Evolutionary conservation across 2,888 invertebrate genomes (phyloP).

Genomic region (Nephrotoma guestfalica): DNA sequence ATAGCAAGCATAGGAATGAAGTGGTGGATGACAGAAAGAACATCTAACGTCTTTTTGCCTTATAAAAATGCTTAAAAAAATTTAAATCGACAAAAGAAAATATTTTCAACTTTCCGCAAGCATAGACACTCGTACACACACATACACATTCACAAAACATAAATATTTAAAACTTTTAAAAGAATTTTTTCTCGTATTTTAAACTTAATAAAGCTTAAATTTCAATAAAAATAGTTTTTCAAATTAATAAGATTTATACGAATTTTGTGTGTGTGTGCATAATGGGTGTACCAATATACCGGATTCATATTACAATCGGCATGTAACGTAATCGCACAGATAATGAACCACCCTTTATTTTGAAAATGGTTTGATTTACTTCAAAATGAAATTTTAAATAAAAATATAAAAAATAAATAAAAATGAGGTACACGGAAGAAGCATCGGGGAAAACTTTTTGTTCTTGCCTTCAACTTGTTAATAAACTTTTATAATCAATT

Average conservation of each 20-base stretch:
- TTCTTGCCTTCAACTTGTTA: background rate
- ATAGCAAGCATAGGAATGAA: background rate
- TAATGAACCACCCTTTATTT: background rate
- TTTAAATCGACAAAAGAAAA: background rate
- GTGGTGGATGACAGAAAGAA: background rate
- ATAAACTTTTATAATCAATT: background rate
- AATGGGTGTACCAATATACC: too few species aligned
- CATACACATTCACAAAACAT: background rate
- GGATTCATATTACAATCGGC: too few species aligned
- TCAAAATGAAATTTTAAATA: background rate
- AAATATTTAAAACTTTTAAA: background rate
- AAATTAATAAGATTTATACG: background rate
- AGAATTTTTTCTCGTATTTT: background rate
- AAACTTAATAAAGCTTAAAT: background rate
- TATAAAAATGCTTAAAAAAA: background rate
- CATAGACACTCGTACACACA: background rate
- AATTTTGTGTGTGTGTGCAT: background rate
- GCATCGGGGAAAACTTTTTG: background rate
- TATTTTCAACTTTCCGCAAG: background rate
- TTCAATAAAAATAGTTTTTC: background rate
- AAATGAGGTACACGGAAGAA: background rate
- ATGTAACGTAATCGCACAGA: too few species aligned
- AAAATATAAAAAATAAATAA: background rate
- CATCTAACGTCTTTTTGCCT: background rate
- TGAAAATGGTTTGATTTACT: background rate